Evolutionary conservation across 1,140 invertebrate species (phyloP), one percentile per base, ranked within the genome.

Genomic region (Magallana ariakensis): DNA sequence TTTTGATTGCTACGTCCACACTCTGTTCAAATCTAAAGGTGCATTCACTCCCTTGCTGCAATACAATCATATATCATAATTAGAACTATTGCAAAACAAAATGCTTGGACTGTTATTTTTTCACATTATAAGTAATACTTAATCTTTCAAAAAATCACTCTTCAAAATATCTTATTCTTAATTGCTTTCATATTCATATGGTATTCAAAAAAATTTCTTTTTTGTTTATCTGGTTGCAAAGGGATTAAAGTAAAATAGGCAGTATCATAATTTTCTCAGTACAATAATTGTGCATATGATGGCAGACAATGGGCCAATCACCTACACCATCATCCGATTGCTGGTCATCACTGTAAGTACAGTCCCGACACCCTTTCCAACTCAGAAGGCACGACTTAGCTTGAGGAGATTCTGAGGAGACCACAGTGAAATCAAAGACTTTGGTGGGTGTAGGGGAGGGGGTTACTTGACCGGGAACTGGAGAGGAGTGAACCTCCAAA

Each of bases 321-420:
- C 89, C 85, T 88, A 92, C 92, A 88, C 89, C 92, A 55, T 91
- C 91, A 56, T 90, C 90, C 5, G 91, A 91, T 16, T 86, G 58
- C 54, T 81, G 57, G 55, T 83, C 82, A 80, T 90, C 89, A 58
- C 89, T 88, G n/a, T 87, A 84, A 0, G 89, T 90, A 89, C 92
- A 92, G n/a, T 92, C 92, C 66, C 89, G 85, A 85, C 92, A 92
- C 62, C 90, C 85, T 85, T 90, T 88, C 91, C 91, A 92, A 81
- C 89, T 90, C 55, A 92, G 88, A 87, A 92, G 90, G 87, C 92
- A 92, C 70, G 91, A 90, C 87, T 90, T 91, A 54, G 89, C 88
- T 88, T 91, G 91, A 60, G 91, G 92, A 13, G 92, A 92, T 75
- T 90, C 91, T 53, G 85, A 84, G 56, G 87, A 89, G 19, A 90